These are phyloP conservation scores for Clarias pachynema DNA, from an alignment of 2,797 vertebrate species.

Conservation along the genomic window DNA sequence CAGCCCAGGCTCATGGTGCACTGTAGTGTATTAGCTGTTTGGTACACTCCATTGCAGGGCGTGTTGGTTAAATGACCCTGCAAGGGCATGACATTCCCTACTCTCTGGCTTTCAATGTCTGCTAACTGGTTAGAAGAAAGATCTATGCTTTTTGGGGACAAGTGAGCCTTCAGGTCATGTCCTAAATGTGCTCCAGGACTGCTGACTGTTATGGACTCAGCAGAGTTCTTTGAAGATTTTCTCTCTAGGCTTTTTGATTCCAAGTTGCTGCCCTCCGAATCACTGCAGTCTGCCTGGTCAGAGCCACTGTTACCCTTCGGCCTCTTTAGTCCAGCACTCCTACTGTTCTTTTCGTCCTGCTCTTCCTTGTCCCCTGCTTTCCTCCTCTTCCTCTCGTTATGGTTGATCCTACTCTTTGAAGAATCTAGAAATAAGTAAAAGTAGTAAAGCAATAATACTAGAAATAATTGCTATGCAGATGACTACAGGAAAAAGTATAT, in stretches of 20 bases:
- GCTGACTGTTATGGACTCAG: slow-evolving; percentile 76
- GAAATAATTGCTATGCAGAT: not conserved
- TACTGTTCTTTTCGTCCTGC: slow-evolving; percentile 73
- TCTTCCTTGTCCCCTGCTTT: slow-evolving; percentile 84
- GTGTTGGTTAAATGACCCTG: slow-evolving; percentile 2
- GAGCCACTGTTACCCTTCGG: slow-evolving; percentile 76
- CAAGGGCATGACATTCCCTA: slow-evolving; percentile 24
- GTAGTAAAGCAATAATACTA: slow-evolving; percentile 24
- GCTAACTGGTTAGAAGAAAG: slow-evolving; percentile 59
- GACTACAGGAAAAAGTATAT: not conserved
- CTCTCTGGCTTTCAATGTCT: slow-evolving; percentile 31
- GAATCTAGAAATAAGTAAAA: slow-evolving; percentile 78
- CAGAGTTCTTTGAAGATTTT: slow-evolving; percentile 80
- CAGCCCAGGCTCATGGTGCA: not conserved
- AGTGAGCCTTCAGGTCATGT: slow-evolving; percentile 65
- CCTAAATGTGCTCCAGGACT: slow-evolving; percentile 70
- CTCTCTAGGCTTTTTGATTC: slow-evolving; percentile 88
- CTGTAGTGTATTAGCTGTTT: slow-evolving; percentile 19
- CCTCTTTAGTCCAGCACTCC: slow-evolving; percentile 77
- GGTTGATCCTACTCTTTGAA: slow-evolving; percentile 85
- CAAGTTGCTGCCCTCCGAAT: slow-evolving; percentile 88
- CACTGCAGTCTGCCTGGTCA: slow-evolving; percentile 91
- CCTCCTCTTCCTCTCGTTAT: slow-evolving; percentile 85
- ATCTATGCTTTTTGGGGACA: slow-evolving; percentile 30
- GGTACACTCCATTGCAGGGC: slow-evolving; percentile 37